A percentile compares a stretch with the other conserved stretches of the same genome.
Evolutionary conservation across 2,797 vertebrate genomes (phyloP).

Genomic region (Spheniscus humboldti): DNA sequence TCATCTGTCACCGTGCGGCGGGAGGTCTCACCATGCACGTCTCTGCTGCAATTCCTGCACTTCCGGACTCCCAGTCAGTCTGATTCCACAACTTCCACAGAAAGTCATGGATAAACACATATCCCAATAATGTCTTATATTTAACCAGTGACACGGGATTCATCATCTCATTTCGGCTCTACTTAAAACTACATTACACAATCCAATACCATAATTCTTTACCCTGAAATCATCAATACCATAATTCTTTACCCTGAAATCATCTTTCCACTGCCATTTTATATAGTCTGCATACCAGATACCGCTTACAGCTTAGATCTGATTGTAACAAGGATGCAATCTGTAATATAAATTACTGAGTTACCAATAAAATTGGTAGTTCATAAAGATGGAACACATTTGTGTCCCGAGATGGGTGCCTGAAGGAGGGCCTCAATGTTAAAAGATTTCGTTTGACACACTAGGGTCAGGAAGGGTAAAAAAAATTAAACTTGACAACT

Average conservation of each 20-base stretch:
- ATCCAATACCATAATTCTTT: background rate
- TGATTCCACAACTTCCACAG: background rate
- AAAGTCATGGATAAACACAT: background rate
- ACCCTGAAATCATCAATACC: background rate
- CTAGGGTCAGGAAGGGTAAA: background rate
- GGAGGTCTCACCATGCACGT: background rate
- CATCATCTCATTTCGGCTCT: background rate
- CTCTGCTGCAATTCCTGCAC: background rate
- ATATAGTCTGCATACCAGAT: background rate
- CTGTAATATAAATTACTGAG: background rate
- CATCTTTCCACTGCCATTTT: background rate
- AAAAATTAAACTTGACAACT: background rate
- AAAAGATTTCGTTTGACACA: background rate
- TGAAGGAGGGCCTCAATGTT: background rate
- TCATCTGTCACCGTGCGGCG: rapidly evolving
- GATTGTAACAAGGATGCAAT: background rate
- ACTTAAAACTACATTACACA: background rate
- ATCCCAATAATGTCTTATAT: background rate
- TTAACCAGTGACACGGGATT: background rate
- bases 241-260: background rate
- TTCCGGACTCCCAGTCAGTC: background rate
- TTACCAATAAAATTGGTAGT: background rate
- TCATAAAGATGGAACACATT: background rate
- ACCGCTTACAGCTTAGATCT: background rate
- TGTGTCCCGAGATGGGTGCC: background rate